Percentiles rank a stretch among this genome's conserved stretches.
Evolutionary conservation across 2,797 vertebrate species (phyloP).

Genomic region (Leptodactylus fallax): DNA sequence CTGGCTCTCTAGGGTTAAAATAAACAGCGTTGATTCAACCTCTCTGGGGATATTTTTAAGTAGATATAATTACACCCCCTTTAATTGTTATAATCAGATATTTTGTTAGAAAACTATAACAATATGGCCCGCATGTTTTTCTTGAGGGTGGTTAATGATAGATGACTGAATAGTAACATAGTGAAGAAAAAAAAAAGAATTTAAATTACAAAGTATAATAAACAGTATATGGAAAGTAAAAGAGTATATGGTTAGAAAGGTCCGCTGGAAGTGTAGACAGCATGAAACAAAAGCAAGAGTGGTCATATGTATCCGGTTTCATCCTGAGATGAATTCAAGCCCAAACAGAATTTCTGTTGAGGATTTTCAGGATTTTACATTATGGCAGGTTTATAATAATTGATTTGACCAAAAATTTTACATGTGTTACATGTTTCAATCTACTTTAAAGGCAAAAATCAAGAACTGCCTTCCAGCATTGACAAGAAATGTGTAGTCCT

Average conservation of each 20-base stretch:
- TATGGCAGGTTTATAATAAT: no score
- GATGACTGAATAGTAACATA: constrained; percentile 36
- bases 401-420: no score
- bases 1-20: background rate
- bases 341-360: no score
- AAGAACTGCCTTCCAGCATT: no score
- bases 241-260: constrained; percentile 26
- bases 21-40: background rate
- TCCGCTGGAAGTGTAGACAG: constrained; percentile 22
- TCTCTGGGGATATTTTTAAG: constrained; percentile 22
- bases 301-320: constrained; percentile 7
- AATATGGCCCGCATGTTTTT: constrained; percentile 34
- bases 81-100: constrained; percentile 44
- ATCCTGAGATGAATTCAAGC: background rate
- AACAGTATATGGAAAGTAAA: background rate
- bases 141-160: constrained; percentile 38
- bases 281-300: constrained; percentile 10
- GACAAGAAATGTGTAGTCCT: no score
- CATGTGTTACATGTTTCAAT: no score
- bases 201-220: constrained; percentile 39
- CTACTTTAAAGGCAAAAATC: no score
- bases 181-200: constrained; percentile 12
- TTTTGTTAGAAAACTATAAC: constrained; percentile 49
- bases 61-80: constrained; percentile 26
- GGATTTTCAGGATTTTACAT: no score